phyloP scores from a whole-genome alignment of 2,888 invertebrate genomes.

The Sphaeridia pumilis region DNA sequence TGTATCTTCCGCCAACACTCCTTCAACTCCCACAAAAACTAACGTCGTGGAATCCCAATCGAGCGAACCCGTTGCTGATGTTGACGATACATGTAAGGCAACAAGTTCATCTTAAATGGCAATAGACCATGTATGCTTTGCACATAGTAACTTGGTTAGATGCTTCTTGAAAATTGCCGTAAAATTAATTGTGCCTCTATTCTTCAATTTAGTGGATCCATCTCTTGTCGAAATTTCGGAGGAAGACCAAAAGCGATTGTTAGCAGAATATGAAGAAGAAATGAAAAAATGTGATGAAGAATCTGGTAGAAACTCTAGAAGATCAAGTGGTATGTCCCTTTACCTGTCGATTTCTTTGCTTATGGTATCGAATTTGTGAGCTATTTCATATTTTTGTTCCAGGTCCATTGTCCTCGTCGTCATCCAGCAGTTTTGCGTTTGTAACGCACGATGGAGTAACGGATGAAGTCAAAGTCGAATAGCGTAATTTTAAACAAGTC shows the following conservation, averaged over 20 bases:
- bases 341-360: too few relatives aligned
- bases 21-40: too few relatives aligned
- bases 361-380: too few relatives aligned
- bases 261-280: constrained; percentile 36
- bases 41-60: neutral
- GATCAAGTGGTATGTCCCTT: constrained; percentile 28
- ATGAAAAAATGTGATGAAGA: constrained; percentile 28
- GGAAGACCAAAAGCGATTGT: constrained; percentile 34
- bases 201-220: constrained; percentile 19
- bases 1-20: constrained; percentile 1
- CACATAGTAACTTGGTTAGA: neutral
- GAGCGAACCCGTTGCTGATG: neutral
- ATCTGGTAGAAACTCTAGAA: constrained; percentile 30
- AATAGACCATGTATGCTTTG: neutral
- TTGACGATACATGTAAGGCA: constrained; percentile 10
- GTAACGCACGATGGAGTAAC: constrained; percentile 33
- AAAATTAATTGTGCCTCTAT: neutral
- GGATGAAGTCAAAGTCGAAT: constrained; percentile 31
- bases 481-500: neutral
- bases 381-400: neutral
- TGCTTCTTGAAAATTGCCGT: neutral
- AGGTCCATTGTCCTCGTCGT: constrained; percentile 34
- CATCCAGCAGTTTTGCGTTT: constrained; percentile 35
- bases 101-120: neutral
- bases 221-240: constrained; percentile 35